Percentiles rank a stretch among this genome's conserved stretches.
phyloP scores from a whole-genome alignment of 2,113 vertebrate genomes.

The Australoheros scitulus region DNA sequence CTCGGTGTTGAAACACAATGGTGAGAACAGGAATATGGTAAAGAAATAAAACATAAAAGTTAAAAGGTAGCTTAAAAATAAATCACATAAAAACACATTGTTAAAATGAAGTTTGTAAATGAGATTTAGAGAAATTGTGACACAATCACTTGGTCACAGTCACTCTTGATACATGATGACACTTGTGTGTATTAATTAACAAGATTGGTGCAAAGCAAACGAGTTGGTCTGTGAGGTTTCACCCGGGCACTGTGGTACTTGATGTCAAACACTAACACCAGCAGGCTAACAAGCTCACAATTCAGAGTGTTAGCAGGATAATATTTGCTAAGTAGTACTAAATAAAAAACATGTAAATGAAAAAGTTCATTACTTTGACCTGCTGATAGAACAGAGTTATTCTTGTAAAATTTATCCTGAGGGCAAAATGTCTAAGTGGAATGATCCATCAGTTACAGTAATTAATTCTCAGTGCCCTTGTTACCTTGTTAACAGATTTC shows the following conservation, averaged over 20 bases:
- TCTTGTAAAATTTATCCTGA: neutral
- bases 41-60: neutral
- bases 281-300: neutral
- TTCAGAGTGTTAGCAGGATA: neutral
- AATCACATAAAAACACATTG: neutral
- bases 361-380: neutral
- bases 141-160: neutral
- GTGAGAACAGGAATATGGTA: neutral
- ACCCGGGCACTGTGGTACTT: neutral
- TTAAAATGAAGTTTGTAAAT: neutral
- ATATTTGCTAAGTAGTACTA: neutral
- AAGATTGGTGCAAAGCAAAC: neutral
- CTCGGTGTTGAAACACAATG: too few relatives aligned
- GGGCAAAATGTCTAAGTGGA: neutral
- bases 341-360: neutral
- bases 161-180: neutral
- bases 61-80: neutral
- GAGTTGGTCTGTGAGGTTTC: neutral
- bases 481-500: neutral
- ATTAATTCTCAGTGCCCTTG: neutral
- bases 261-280: neutral
- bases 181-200: neutral
- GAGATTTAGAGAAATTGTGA: neutral
- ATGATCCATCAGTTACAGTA: neutral
- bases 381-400: neutral